Evolutionary conservation across 2,113 vertebrate species (phyloP).

Genomic region (Axis porcinus): DNA sequence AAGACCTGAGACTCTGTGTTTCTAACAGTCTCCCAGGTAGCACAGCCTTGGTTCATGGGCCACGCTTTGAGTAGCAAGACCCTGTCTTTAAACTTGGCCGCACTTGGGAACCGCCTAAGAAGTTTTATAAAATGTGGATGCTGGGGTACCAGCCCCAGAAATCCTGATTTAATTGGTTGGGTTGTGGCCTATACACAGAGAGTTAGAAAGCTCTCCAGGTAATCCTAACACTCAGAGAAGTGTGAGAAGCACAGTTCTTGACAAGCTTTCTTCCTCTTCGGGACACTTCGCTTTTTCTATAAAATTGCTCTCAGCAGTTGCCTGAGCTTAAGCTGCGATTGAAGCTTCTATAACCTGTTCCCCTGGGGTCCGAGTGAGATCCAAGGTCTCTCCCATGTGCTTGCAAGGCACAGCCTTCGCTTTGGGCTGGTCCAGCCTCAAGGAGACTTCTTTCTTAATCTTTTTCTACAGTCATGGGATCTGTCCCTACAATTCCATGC

Average conservation of each 20-base stretch:
- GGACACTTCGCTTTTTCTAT: neutral
- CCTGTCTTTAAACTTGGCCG: neutral
- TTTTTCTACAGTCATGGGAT: neutral
- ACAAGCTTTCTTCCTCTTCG: neutral
- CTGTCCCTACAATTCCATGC: neutral
- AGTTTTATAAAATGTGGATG: neutral
- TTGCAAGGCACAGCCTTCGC: neutral
- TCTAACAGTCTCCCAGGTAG: neutral
- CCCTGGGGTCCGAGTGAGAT: neutral
- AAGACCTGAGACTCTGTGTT: neutral
- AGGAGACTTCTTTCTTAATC: neutral
- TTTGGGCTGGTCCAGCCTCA: neutral
- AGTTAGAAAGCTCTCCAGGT: neutral
- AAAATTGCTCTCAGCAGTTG: neutral
- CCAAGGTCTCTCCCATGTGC: neutral
- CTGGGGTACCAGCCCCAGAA: neutral
- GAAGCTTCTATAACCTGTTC: neutral
- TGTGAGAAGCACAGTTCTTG: neutral
- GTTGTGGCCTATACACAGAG: neutral
- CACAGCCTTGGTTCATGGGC: neutral
- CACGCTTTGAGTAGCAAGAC: neutral
- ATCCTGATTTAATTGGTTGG: neutral
- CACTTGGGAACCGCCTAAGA: neutral
- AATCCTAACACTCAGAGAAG: neutral
- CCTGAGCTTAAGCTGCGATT: fast-evolving